Conservation (phyloP, 2,797 vertebrate genomes). For the Peromyscus attwateri region DNA sequence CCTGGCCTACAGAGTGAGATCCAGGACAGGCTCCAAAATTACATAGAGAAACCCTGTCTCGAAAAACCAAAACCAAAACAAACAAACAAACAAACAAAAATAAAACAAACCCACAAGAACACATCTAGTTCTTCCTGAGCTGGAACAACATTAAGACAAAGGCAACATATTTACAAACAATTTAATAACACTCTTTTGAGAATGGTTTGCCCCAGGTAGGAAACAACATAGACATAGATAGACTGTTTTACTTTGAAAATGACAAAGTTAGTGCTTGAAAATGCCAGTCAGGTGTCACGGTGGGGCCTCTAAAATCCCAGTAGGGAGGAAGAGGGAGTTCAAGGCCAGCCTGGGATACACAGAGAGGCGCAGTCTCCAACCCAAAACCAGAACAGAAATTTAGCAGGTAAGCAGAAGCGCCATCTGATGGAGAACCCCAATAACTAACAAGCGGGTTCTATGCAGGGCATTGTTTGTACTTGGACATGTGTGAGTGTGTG, state of each 20-base stretch:
- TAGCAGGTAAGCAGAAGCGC: neutral
- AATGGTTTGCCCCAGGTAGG: slow-evolving; percentile 62
- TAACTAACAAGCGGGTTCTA: neutral
- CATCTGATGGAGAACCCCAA: neutral
- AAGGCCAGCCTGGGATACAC: neutral
- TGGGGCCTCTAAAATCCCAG: neutral
- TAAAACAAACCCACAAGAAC: neutral
- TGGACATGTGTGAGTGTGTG: neutral
- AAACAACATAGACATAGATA: slow-evolving; percentile 40
- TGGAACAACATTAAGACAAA: slow-evolving; percentile 52
- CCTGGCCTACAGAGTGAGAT: too few species aligned
- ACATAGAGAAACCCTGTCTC: too few species aligned
- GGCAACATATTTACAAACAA: slow-evolving; percentile 73
- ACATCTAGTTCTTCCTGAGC: slow-evolving; percentile 14
- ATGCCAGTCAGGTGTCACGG: neutral
- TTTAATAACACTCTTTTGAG: slow-evolving; percentile 71
- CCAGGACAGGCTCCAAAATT: too few species aligned
- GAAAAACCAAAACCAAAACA: too few species aligned
- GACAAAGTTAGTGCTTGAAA: slow-evolving; percentile 51
- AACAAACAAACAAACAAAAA: too few species aligned
- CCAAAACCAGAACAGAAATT: neutral
- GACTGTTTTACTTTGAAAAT: slow-evolving; percentile 60
- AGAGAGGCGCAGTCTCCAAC: neutral
- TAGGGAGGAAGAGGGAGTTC: neutral
- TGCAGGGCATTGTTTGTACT: neutral